Evolutionary conservation across 2,888 invertebrate species (phyloP), one percentile per base, ranked within the genome.

Genomic region (Scaptomyza caliginosa): DNA sequence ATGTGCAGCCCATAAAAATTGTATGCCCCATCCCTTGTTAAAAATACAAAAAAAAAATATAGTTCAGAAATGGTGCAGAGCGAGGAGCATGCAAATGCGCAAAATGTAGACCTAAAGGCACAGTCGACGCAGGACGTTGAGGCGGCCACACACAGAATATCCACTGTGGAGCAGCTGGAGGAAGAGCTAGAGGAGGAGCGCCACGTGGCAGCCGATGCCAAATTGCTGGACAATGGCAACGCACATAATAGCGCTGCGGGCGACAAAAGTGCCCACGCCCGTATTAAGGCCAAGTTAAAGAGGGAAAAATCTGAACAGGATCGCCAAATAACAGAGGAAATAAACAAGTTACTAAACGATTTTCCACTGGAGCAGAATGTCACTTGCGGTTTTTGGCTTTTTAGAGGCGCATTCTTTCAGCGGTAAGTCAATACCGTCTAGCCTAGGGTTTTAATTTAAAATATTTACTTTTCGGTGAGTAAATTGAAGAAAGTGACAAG

Each of bases 341-440:
- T 91, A 5, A 92, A 93, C 67, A 92, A 93, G 54, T 84, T 93
- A 23, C 91, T 92, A 59, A 90, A 89, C 51, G 92, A 92, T 39
- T 90, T 92, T 85, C 92, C 93, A 3, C 86, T 94, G 57, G 93
- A 93, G 30, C 93, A 94, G 49, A 94, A 94, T 55, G 94, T 94
- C 0, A 91, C 93, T 3, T 95, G 95, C 83, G 95, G 95, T 0
- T 92, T 94, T 74, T 93, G 94, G 92, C 92, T 93, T 70, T 89
- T 94, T 45, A 92, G 92, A 54, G 94, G 94, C 6, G 84, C 90
- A 0, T 93, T 92, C 70, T 90, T 94, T 48, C 94, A 94, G 88
- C 92, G 92, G 90, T 93, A 93, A 78, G 94, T 28, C 0, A 17
- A 36, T 36, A 16, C 7, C 7, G 34, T 13, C 32, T 13, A 1